Conservation (phyloP, 2,113 vertebrate species). For the Naja naja region DNA sequence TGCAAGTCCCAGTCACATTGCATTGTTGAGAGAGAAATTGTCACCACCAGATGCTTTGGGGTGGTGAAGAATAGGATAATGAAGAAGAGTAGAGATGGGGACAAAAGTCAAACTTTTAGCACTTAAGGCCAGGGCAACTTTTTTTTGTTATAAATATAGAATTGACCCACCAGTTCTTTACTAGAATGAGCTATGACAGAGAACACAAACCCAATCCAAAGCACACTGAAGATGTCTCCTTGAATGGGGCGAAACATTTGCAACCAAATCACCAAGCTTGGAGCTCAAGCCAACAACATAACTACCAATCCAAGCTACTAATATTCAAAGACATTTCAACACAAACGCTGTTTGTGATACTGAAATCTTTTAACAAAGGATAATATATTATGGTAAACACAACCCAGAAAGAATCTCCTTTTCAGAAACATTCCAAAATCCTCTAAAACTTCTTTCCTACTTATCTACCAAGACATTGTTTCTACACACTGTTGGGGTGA, state of each 20-base stretch:
- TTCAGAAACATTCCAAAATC: not conserved
- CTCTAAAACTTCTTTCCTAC: not conserved
- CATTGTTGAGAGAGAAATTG: not conserved
- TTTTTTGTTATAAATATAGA: not conserved
- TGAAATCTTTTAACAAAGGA: slow-evolving; percentile 1
- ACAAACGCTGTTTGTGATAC: not conserved
- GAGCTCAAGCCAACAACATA: too few relatives aligned
- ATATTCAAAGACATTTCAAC: too few relatives aligned
- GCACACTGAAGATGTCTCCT: too few relatives aligned
- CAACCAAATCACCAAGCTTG: too few relatives aligned
- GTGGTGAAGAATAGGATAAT: not conserved
- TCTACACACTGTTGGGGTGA: not conserved
- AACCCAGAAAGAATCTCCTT: not conserved
- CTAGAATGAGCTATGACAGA: not conserved
- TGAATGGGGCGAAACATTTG: too few relatives aligned
- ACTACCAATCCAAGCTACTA: too few relatives aligned
- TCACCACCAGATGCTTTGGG: not conserved
- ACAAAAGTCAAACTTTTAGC: not conserved
- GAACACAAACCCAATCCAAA: not conserved
- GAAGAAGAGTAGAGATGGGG: not conserved
- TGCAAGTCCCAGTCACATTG: not conserved
- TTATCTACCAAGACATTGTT: not conserved
- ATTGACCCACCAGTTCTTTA: not conserved
- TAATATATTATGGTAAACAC: not conserved
- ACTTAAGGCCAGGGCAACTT: not conserved